Conservation (phyloP, 2,113 vertebrate species). For the Sceloporus tristichus region DNA sequence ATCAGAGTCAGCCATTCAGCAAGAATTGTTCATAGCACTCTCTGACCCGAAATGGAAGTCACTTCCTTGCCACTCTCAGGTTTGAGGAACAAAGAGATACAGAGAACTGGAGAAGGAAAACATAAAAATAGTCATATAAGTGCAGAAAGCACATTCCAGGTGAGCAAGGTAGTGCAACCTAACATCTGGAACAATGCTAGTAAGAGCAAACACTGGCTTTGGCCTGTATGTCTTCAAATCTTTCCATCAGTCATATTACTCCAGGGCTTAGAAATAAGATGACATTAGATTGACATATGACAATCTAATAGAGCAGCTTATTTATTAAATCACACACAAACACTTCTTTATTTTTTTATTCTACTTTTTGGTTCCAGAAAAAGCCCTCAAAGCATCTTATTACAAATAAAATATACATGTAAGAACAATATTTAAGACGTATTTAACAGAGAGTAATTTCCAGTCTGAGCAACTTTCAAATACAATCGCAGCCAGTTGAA, state of each 20-base stretch:
- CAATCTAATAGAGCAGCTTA: conserved; percentile 9
- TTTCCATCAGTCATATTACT: accelerated
- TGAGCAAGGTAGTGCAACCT: background rate
- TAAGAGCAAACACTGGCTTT: background rate
- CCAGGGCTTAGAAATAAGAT: background rate
- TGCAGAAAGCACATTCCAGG: background rate
- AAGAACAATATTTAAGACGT: background rate
- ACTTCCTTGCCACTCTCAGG: background rate
- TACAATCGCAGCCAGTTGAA: background rate
- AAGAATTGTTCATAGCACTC: conserved; percentile 1
- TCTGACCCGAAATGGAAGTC: accelerated
- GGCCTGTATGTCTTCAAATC: accelerated
- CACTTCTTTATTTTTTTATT: background rate
- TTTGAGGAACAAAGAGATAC: background rate
- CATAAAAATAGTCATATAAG: background rate
- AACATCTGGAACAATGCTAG: conserved; percentile 3
- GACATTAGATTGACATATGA: conserved; percentile 17
- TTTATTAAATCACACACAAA: background rate
- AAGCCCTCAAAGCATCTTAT: background rate
- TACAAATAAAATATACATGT: background rate
- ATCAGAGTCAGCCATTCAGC: background rate
- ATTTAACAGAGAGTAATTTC: background rate
- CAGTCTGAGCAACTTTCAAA: background rate
- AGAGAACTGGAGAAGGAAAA: background rate
- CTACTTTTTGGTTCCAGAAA: background rate